Base-by-base conservation (phyloP, 2,888 invertebrate genomes). In the Sthenelais limicola region DNA sequence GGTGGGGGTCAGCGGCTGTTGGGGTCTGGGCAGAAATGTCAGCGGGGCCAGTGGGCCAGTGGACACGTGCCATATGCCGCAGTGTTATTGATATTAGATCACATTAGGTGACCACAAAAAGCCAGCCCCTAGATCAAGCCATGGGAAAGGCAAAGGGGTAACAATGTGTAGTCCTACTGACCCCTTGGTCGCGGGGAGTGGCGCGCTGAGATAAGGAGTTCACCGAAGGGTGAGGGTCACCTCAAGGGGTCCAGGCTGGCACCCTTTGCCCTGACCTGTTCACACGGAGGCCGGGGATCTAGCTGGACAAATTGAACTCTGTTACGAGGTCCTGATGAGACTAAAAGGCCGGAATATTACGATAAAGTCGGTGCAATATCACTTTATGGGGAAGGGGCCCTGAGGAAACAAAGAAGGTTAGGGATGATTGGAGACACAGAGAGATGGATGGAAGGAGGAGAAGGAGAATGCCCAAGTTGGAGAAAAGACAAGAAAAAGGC, bases 21-120 rank as follows among this genome's bases (percentile, higher is more conserved):
- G 18, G 12, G 12, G 18, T 18, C 18, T 43, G 43, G 43, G 9
- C 12, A 43, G 43, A 43, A 18, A 43, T 43, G 43, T 18, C 43
- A 43, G 43, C 12, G 43, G 9, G 43, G 43, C 12, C 43, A 43
- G 43, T 43, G 43, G 62, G 62, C 62, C 62, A 24, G 38, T 9
- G 62, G 62, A 62, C 62, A 62, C 62, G 62, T 62, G 62, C 62
- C 24, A 38, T 62, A 62, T 62, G 62, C 38, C 62, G 24, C 38
- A n/a, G n/a, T 24, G 38, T 62, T 62, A 62, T 62, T 62, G 62
- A 62, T 62, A 62, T 62, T 62, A 62, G 62, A 62, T 62, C 62
- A 62, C 62, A 62, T 62, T 62, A 62, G 62, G 62, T 62, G 24
- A 26, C 51, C 51, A 7, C 51, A 51, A 7, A 51, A 51, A 51